Conservation (phyloP, 1,140 invertebrate genomes). For the Limonius californicus region DNA sequence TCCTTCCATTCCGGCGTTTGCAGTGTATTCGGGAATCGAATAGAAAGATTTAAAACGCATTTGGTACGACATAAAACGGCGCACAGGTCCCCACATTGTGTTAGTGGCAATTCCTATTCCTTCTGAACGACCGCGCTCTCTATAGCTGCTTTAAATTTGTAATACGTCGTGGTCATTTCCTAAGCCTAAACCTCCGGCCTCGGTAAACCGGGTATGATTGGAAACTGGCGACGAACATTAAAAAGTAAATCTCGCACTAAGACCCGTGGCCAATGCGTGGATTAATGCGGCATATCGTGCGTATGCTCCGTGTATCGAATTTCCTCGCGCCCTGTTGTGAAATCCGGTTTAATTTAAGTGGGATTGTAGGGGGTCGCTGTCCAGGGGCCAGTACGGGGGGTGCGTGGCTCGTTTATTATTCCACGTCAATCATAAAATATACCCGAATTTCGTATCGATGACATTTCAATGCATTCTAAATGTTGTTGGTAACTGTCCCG, state of each 20-base stretch:
- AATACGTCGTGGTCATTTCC: constrained; percentile 13
- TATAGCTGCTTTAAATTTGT: constrained; percentile 15
- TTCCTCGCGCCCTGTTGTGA: constrained; percentile 32
- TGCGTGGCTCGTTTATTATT: constrained; percentile 24
- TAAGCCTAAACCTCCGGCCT: constrained; percentile 11
- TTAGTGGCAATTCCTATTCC: constrained; percentile 18
- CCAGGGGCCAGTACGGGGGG: constrained; percentile 30
- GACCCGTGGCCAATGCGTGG: constrained; percentile 41
- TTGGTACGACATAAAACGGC: constrained; percentile 16
- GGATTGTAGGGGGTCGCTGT: constrained; percentile 30
- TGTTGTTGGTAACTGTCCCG: not conserved
- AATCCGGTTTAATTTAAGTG: constrained; percentile 41
- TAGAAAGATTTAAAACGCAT: constrained; percentile 19
- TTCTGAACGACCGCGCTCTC: not conserved
- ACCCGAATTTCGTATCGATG: constrained; percentile 27
- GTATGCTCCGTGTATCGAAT: constrained; percentile 29
- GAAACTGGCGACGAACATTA: constrained; percentile 43
- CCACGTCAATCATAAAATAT: constrained; percentile 45
- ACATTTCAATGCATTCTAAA: constrained; percentile 30
- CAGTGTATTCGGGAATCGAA: constrained; percentile 20
- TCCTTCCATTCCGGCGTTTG: constrained; percentile 4
- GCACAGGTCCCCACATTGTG: constrained; percentile 8
- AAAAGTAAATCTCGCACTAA: constrained; percentile 45
- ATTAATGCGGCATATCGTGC: constrained; percentile 40
- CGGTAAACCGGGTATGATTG: constrained; percentile 42